phyloP scores from a whole-genome alignment of 2,113 vertebrate genomes.

The Scytalopus superciliaris region DNA sequence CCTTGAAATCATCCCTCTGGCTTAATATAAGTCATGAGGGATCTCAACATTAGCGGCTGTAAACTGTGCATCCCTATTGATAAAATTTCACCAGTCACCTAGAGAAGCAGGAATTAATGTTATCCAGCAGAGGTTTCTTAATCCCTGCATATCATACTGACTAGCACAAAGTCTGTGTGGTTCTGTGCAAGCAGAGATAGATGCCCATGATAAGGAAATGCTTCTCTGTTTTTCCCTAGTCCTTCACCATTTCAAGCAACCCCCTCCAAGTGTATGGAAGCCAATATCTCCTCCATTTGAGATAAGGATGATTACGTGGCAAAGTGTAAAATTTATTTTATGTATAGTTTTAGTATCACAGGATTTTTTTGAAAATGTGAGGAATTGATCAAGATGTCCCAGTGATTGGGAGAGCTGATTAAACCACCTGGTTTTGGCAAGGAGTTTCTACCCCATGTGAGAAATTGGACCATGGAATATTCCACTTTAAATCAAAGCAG shows the following conservation, averaged over 20 bases:
- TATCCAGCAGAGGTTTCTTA: neutral
- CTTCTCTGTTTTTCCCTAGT: neutral
- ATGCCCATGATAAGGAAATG: neutral
- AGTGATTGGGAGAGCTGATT: neutral
- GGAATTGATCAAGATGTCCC: neutral
- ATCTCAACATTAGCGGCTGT: neutral
- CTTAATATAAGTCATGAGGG: neutral
- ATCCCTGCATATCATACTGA: neutral
- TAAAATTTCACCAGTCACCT: neutral
- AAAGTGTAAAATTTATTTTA: neutral
- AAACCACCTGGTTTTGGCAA: neutral
- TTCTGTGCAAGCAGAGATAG: neutral
- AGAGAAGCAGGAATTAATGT: neutral
- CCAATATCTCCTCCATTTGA: neutral
- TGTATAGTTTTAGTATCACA: neutral
- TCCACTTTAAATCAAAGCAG: neutral
- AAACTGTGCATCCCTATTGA: rapidly evolving
- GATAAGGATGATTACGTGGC: neutral
- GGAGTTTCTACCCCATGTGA: neutral
- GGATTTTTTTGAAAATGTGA: neutral
- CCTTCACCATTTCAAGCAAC: neutral
- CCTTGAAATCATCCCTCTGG: neutral
- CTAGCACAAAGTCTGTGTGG: neutral
- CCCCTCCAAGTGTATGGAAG: neutral
- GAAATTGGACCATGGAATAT: neutral